Conservation (phyloP, 1,140 invertebrate species). For the Grapholita molesta region DNA sequence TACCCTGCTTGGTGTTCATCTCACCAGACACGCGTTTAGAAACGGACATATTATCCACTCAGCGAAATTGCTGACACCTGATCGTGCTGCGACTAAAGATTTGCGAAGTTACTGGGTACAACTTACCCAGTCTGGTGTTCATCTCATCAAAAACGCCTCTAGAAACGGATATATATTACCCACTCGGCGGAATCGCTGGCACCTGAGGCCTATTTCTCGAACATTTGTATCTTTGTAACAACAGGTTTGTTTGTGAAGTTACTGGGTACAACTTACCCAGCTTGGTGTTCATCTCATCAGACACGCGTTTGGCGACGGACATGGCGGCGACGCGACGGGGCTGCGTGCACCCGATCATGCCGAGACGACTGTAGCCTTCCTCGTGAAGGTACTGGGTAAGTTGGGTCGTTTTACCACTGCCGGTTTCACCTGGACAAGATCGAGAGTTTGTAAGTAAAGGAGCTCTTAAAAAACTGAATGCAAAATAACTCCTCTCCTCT, state of each 20-base stretch:
- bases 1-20: slow-evolving; percentile 91
- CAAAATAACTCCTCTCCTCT: too few relatives aligned
- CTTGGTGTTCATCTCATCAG: slow-evolving; percentile 97
- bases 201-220: too few relatives aligned
- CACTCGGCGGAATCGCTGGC: slow-evolving; percentile 96
- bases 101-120: background rate
- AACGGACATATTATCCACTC: slow-evolving; percentile 98
- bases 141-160: slow-evolving; percentile 99
- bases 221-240: too few relatives aligned
- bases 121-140: slow-evolving; percentile 87
- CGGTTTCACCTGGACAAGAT: slow-evolving; percentile 91
- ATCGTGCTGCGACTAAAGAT: slow-evolving; percentile 94
- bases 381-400: slow-evolving; percentile 99
- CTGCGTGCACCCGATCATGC: slow-evolving; percentile 97
- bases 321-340: slow-evolving; percentile 98
- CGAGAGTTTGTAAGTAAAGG: too few relatives aligned
- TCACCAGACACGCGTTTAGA: slow-evolving; percentile 99
- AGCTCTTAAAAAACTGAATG: too few relatives aligned
- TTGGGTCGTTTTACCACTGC: slow-evolving; percentile 99
- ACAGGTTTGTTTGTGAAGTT: background rate
- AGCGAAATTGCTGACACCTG: slow-evolving; percentile 95
- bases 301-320: slow-evolving; percentile 99
- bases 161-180: slow-evolving; percentile 97
- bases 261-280: slow-evolving; percentile 79
- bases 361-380: slow-evolving; percentile 94